Base-by-base conservation (phyloP, 2,797 vertebrate species). In the Leptatherina wallacei region DNA sequence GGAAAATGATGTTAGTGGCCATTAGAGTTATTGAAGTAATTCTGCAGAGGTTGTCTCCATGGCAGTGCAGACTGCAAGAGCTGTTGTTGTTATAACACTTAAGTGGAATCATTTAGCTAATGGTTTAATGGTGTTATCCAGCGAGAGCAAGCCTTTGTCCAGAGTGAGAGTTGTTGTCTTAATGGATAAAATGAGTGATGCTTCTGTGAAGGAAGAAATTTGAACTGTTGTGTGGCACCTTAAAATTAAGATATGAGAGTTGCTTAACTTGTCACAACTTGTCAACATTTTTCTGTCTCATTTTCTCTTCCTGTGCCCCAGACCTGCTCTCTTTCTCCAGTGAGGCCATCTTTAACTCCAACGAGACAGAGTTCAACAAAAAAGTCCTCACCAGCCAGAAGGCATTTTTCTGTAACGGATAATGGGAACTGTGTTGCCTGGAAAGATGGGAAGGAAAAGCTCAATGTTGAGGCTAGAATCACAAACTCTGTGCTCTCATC, bases 1-100 rank as follows among this genome's bases (percentile, higher is more conserved):
- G 79, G 86, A 92, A 92, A 94, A 94, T 92, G 91, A 92, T 93
- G 93, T 94, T 95, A 92, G 91, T 84, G 85, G 88, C 92, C 90
- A 93, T 95, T 95, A 93, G 88, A 93, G 87, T 95, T 94, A 94
- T 94, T 94, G 90, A 88, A 93, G 92, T 90, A 83, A 92, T 95
- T 93, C 90, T 91, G 90, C 83, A 80, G 90, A 90, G 88, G 89
- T 91, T 90, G 90, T 91, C 87, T 93, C 90, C 82, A 77, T 88
- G 82, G 88, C 82, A 81, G 76, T 85, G 86, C 62, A 36, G 81
- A 76, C 83, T 80, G 73, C 10, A 12, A 74, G 85, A 77, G 83
- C 81, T 59, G 81, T 77, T 89, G 85, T 88, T 90, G 84, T 90
- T 90, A 75, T 76, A 85, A 90, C 88, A 88, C 89, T 92, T 89